phyloP scores from a whole-genome alignment of 2,888 invertebrate species.

The Xanthorhoe designata region DNA sequence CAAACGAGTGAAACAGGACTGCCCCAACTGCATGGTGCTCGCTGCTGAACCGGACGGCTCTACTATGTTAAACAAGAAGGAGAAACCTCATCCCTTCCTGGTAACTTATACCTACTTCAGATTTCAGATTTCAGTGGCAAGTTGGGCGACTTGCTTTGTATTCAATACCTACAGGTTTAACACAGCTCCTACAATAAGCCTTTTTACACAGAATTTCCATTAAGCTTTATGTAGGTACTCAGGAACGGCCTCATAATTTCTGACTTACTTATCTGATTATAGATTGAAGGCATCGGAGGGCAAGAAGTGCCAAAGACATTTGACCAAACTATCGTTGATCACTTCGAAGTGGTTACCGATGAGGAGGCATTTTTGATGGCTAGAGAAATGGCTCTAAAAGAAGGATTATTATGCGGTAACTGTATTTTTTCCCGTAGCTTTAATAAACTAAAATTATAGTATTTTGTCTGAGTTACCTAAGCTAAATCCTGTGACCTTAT shows the following conservation, averaged over 20 bases:
- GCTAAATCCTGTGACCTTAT: no score
- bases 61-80: slow-evolving; percentile 86
- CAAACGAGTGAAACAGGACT: slow-evolving; percentile 92
- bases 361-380: slow-evolving; percentile 92
- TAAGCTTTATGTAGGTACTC: no score
- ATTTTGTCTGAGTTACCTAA: no score
- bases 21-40: slow-evolving; percentile 90
- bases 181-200: no score
- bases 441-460: no score
- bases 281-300: slow-evolving; percentile 93
- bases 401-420: slow-evolving; percentile 94
- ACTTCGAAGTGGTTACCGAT: slow-evolving; percentile 93
- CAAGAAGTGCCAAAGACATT: slow-evolving; percentile 96
- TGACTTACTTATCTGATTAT: slow-evolving; percentile 16
- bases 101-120: slow-evolving; percentile 33
- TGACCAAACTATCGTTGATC: slow-evolving; percentile 90
- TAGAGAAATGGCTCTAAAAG: slow-evolving; percentile 92
- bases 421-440: slow-evolving; percentile 1
- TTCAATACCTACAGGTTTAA: no score
- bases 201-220: no score
- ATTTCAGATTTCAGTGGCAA: no score
- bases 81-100: slow-evolving; percentile 59
- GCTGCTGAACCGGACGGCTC: slow-evolving; percentile 94
- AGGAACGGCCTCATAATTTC: neutral
- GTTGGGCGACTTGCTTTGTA: no score